phyloP scores from a whole-genome alignment of 2,113 vertebrate species.

The Pandion haliaetus region DNA sequence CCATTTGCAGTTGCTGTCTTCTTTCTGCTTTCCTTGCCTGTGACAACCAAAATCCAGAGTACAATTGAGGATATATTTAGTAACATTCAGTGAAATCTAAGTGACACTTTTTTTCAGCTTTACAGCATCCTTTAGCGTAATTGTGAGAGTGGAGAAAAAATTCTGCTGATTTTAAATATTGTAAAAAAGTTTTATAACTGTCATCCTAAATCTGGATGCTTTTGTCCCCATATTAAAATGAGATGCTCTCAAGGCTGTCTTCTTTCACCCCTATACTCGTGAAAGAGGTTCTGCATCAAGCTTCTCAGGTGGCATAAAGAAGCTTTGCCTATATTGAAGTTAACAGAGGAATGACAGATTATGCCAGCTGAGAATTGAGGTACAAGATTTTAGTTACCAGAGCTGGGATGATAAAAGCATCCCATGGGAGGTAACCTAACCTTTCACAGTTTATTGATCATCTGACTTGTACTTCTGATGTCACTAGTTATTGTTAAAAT shows the following conservation, averaged over 20 bases:
- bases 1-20: neutral
- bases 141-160: neutral
- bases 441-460: slow-evolving; percentile 21
- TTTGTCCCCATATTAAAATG: neutral
- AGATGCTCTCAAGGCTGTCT: neutral
- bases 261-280: neutral
- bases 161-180: neutral
- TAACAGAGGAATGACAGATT: neutral
- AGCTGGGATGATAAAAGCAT: slow-evolving; percentile 15
- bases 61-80: neutral
- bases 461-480: neutral
- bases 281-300: neutral
- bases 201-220: neutral
- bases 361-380: neutral
- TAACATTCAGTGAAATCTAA: neutral
- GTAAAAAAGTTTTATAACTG: neutral
- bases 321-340: neutral
- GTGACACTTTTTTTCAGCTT: neutral
- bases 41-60: neutral
- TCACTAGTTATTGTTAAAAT: slow-evolving; percentile 3
- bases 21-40: neutral
- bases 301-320: neutral
- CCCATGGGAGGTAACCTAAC: neutral
- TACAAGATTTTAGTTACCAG: neutral
- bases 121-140: neutral